These are phyloP conservation scores for Agapostemon virescens DNA, from an alignment of 2,888 invertebrate genomes.

Conservation along the genomic window DNA sequence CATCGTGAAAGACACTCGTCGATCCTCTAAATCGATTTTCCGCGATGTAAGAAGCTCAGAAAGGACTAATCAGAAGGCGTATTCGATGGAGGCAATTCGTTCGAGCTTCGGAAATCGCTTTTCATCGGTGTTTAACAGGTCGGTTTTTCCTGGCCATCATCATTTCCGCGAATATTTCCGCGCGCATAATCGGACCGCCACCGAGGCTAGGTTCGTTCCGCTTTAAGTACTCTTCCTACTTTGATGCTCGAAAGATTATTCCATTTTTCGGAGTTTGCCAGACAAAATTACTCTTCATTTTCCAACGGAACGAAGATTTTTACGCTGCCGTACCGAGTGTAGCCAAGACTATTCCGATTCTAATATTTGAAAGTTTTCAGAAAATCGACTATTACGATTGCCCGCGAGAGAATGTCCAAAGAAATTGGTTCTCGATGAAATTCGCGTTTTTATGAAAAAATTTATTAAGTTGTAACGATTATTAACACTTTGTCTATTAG, in stretches of 20 bases:
- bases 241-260: not conserved
- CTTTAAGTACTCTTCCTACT: conserved; percentile 24
- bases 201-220: conserved; percentile 26
- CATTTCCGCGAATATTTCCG: conserved; percentile 48
- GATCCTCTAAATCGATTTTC: conserved; percentile 17
- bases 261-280: not conserved
- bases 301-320: not conserved
- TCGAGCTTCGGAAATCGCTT: conserved; percentile 42
- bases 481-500: no score
- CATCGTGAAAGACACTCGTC: not conserved
- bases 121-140: conserved; percentile 35
- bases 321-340: not conserved
- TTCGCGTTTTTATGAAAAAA: not conserved
- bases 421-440: not conserved
- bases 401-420: not conserved
- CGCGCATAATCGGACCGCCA: conserved; percentile 26
- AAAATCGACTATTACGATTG: not conserved
- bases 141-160: conserved; percentile 19
- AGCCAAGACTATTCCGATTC: not conserved
- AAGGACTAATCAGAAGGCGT: conserved; percentile 25
- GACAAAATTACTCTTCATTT: not conserved
- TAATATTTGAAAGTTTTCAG: not conserved
- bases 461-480: no score
- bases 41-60: conserved; percentile 3
- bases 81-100: conserved; percentile 12